Evolutionary conservation across 2,113 vertebrate genomes (phyloP), one percentile per base, ranked within the genome.

Genomic region (Vidua chalybeata): DNA sequence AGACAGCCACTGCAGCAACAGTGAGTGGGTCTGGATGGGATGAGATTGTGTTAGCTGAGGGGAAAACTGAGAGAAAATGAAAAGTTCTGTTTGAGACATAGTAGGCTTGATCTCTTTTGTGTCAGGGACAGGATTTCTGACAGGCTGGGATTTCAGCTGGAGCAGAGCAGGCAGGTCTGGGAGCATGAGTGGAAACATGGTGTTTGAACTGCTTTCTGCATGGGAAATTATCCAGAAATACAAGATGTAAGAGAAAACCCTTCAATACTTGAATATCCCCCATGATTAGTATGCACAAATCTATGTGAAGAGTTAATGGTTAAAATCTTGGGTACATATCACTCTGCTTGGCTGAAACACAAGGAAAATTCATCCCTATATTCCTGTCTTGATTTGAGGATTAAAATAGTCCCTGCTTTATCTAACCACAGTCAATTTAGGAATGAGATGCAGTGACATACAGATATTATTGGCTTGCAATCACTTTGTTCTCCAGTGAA

Each of bases 361-460:
- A 81, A 66, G 24, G 55, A 83, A 93, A 90, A 94, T 64, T 56
- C 21, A 81, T 72, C 49, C 41, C 59, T 45, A 72, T 87, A 84
- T 54, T 45, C 13, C 30, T 83, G n/a, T 33, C 90, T 82, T 78
- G 61, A 93, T 92, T 71, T 92, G 39, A 90, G 61, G 51, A 75
- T 81, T 92, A 81, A 92, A 97, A 94, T 63, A 94, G 49, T 56
- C 92, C 52, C 41, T 75, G 49, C 56, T 88, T 96, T 82, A 93
- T 91, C 80, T 90, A 90, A 87, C 54, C 48, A 79, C 23, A 54
- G 45, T 41, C 67, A 74, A 48, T 55, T 84, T 81, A 90, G 72
- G 43, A 93, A 89, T 45, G 68, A 84, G 77, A 91, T 45, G 5
- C 75, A 92, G 37, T 54, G 35, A 86, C 77, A 78, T 33, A 84